A percentile compares a stretch with the other conserved stretches of the same genome.
Evolutionary conservation across 2,888 invertebrate species (phyloP).

Genomic region (Cepaea hortensis): DNA sequence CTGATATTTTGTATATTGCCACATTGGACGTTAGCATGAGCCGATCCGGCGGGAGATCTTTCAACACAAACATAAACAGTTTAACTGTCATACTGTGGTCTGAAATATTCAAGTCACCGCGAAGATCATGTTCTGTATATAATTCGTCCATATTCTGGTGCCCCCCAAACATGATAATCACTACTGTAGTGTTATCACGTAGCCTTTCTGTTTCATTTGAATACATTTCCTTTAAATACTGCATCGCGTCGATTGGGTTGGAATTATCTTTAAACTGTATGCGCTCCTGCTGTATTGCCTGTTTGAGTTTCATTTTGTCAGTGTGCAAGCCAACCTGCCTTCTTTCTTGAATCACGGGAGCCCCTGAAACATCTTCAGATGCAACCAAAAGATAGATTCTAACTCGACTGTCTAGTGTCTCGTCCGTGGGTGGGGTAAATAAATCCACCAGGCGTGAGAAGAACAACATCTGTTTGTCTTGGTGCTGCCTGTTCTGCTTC

Average conservation of each 20-base stretch:
- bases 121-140: background rate
- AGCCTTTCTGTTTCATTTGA: background rate
- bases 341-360: no score
- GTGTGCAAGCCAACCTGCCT: no score
- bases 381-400: background rate
- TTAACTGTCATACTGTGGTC: background rate
- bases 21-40: background rate
- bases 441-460: background rate
- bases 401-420: background rate
- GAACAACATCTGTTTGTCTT: background rate
- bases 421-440: background rate
- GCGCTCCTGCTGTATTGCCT: no score
- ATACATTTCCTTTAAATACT: no score
- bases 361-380: no score
- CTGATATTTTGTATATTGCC: background rate
- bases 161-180: constrained; percentile 2
- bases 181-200: background rate
- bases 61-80: background rate
- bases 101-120: background rate
- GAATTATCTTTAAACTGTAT: no score
- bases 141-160: background rate
- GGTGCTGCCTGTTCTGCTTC: background rate
- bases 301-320: no score
- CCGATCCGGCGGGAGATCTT: background rate
- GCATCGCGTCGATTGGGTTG: no score